Percentiles rank a stretch among this genome's conserved stretches.
phyloP scores from a whole-genome alignment of 1,140 invertebrate species.

The Himalopsyche phryganea region DNA sequence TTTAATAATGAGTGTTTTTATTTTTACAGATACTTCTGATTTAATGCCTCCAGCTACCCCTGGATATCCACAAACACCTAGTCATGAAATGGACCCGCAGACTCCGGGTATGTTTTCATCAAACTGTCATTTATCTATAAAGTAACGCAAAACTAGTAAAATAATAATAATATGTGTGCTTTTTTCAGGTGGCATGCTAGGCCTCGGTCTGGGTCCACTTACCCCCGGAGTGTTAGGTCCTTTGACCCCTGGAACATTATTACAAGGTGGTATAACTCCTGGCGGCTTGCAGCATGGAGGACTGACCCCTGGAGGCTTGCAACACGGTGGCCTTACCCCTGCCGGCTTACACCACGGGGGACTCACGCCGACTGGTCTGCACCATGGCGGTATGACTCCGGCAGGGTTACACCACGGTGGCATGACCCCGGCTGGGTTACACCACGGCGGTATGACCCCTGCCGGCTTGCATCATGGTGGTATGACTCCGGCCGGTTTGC shows the following conservation, averaged over 20 bases:
- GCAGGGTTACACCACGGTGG: constrained; percentile 40
- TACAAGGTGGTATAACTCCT: constrained; percentile 47
- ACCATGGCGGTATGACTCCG: constrained; percentile 40
- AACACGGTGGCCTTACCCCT: constrained; percentile 51
- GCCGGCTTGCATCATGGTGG: constrained; percentile 49
- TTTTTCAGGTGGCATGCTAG: constrained; percentile 41
- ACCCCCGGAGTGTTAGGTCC: constrained; percentile 46
- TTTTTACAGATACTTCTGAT: constrained; percentile 25
- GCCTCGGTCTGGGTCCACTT: constrained; percentile 41
- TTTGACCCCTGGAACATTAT: constrained; percentile 45
- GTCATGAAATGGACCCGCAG: constrained; percentile 35
- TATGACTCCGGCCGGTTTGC: constrained; percentile 39
- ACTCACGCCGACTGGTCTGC: constrained; percentile 38
- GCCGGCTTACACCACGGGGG: constrained; percentile 41
- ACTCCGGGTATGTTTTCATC: constrained; percentile 37
- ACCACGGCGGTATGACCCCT: constrained; percentile 42
- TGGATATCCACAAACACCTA: constrained; percentile 32
- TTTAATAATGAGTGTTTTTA: too few relatives aligned
- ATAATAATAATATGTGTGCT: too few relatives aligned
- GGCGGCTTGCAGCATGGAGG: constrained; percentile 33
- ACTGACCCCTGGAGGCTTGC: constrained; percentile 38
- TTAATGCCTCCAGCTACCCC: constrained; percentile 34
- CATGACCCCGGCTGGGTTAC: constrained; percentile 40
- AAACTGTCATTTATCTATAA: too few relatives aligned
- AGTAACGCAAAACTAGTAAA: too few relatives aligned